Evolutionary conservation across 2,113 vertebrate species (phyloP).

Genomic region (Mobula birostris): DNA sequence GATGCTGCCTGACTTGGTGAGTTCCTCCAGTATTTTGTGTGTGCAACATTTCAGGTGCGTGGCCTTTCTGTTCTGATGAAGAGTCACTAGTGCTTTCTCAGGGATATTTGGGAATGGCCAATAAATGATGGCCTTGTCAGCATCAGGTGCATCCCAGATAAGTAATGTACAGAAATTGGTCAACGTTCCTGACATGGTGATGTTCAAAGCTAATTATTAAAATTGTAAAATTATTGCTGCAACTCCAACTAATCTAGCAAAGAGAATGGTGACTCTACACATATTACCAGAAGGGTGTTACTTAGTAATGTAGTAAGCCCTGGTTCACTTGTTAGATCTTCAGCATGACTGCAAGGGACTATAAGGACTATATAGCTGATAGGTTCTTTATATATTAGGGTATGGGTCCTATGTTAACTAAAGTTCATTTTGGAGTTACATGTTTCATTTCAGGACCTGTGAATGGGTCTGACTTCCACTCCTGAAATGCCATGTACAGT

Average conservation of each 20-base stretch:
- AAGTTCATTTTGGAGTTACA: background rate
- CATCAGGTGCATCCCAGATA: no score
- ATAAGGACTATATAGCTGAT: background rate
- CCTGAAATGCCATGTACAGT: background rate
- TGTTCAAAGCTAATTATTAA: background rate
- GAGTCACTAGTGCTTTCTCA: no score
- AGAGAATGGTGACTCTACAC: background rate
- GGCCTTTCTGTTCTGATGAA: no score
- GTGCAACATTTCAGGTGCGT: no score
- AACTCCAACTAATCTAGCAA: background rate
- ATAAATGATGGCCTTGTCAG: no score
- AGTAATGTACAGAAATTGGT: background rate
- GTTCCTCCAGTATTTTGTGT: no score
- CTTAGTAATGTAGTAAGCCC: background rate
- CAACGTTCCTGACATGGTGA: background rate
- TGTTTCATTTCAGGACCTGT: background rate
- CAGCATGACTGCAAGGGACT: background rate
- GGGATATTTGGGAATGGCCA: no score
- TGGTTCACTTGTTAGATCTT: background rate
- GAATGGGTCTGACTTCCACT: background rate
- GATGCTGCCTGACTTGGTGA: no score
- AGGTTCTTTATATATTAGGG: background rate
- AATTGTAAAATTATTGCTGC: background rate
- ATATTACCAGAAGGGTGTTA: background rate
- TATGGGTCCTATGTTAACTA: background rate